phyloP scores from a whole-genome alignment of 1,140 invertebrate genomes.

The Thaumetopoea pityocampa region DNA sequence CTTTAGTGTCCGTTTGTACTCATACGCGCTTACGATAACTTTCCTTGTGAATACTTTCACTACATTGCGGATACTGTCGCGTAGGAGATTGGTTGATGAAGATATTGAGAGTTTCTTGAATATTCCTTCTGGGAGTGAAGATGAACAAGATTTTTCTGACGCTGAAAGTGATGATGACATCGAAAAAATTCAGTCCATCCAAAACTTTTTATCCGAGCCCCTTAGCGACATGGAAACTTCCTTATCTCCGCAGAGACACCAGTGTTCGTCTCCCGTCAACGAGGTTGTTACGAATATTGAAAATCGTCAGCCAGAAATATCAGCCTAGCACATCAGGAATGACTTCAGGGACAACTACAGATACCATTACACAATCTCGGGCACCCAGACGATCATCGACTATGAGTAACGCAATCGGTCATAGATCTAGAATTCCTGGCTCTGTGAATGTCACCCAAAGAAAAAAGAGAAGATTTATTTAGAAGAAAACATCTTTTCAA shows the following conservation, averaged over 20 bases:
- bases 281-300: neutral
- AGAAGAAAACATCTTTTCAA: conserved; percentile 25
- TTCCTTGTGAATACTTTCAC: conserved; percentile 11
- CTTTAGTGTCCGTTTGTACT: too few species aligned
- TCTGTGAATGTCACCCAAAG: neutral
- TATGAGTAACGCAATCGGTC: too few species aligned
- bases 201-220: conserved; percentile 9
- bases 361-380: conserved; percentile 11
- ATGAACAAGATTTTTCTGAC: conserved; percentile 17
- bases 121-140: conserved; percentile 23
- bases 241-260: neutral
- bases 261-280: conserved; percentile 1
- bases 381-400: conserved; percentile 10
- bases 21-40: conserved; percentile 14
- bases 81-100: too few species aligned
- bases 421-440: conserved; percentile 10
- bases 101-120: conserved; percentile 17
- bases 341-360: conserved; percentile 13
- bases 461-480: conserved; percentile 23
- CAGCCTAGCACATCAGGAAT: conserved; percentile 18
- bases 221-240: conserved; percentile 10
- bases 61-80: too few species aligned
- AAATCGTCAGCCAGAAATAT: conserved; percentile 11
- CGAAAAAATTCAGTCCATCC: conserved; percentile 16
- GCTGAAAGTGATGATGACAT: conserved; percentile 24